A percentile compares a stretch with the other conserved stretches of the same genome.
These are phyloP conservation scores for Steinernema feltiae DNA, from an alignment of 1,140 invertebrate genomes.

Conservation along the genomic window DNA sequence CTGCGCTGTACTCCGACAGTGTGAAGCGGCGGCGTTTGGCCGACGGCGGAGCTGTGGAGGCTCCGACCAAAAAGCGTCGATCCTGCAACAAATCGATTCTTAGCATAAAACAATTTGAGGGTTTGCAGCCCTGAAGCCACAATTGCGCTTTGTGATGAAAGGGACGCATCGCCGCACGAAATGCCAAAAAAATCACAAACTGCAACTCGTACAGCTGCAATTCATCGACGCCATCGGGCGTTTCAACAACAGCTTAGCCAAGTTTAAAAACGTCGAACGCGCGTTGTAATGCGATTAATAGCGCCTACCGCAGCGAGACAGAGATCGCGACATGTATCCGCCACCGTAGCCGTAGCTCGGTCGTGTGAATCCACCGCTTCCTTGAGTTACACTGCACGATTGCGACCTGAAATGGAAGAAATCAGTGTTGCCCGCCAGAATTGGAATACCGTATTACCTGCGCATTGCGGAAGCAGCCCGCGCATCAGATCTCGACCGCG, in stretches of 20 bases:
- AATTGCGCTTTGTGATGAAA: too few species aligned
- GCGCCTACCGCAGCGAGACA: conserved; percentile 45
- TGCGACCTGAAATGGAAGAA: conserved; percentile 46
- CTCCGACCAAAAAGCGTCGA: conserved; percentile 39
- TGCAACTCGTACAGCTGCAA: neutral
- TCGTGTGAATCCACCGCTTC: conserved; percentile 37
- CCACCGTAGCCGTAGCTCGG: conserved; percentile 45
- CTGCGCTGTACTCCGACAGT: conserved; percentile 37
- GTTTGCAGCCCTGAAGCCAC: too few species aligned
- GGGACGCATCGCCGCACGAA: too few species aligned
- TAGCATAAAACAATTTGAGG: too few species aligned
- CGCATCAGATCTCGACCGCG: conserved; percentile 38
- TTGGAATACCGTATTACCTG: conserved; percentile 22
- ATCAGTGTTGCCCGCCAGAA: neutral
- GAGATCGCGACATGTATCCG: conserved; percentile 44
- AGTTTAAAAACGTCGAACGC: neutral
- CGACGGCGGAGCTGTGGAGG: conserved; percentile 30
- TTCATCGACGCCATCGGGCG: neutral
- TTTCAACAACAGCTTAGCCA: neutral
- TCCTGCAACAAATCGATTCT: conserved; percentile 23
- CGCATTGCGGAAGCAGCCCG: conserved; percentile 29
- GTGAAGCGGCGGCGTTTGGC: conserved; percentile 33
- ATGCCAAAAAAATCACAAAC: too few species aligned
- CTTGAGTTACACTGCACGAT: conserved; percentile 27
- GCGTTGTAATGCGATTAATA: conserved; percentile 8